phyloP scores from a whole-genome alignment of 2,113 vertebrate genomes.

The Plecturocebus donacophilus region DNA sequence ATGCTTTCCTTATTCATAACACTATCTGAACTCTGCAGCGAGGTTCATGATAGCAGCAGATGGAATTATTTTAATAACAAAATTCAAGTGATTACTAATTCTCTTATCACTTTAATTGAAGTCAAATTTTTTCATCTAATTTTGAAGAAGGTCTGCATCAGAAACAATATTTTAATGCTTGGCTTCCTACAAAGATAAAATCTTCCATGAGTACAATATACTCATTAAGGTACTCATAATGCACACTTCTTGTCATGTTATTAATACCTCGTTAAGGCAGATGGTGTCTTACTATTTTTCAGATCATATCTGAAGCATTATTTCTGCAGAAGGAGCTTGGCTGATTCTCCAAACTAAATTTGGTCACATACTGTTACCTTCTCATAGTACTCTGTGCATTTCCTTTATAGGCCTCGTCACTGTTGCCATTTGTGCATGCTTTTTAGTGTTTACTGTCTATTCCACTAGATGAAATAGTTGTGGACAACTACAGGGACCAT shows the following conservation, averaged over 20 bases:
- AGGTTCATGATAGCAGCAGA: not conserved
- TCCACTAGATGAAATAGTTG: not conserved
- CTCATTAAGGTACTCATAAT: not conserved
- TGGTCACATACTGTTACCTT: not conserved
- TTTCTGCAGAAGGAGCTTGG: not conserved
- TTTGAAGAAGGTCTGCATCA: not conserved
- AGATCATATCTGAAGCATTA: not conserved
- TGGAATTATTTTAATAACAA: constrained; percentile 63
- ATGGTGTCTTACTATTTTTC: not conserved
- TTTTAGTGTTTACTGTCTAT: not conserved
- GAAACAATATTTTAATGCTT: not conserved
- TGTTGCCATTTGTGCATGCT: not conserved
- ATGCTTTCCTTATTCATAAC: not conserved
- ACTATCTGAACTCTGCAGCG: not conserved
- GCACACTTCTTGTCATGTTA: not conserved
- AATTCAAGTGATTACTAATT: constrained; percentile 36
- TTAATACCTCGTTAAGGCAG: not conserved
- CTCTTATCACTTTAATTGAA: not conserved
- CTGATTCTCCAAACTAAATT: not conserved
- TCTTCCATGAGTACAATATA: not conserved
- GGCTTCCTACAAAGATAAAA: not conserved
- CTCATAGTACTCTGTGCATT: not conserved
- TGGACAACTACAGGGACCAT: not conserved
- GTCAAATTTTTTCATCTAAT: constrained; percentile 1
- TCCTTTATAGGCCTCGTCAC: not conserved